phyloP scores from a whole-genome alignment of 2,113 vertebrate genomes.

The Glaucomys volans region DNA sequence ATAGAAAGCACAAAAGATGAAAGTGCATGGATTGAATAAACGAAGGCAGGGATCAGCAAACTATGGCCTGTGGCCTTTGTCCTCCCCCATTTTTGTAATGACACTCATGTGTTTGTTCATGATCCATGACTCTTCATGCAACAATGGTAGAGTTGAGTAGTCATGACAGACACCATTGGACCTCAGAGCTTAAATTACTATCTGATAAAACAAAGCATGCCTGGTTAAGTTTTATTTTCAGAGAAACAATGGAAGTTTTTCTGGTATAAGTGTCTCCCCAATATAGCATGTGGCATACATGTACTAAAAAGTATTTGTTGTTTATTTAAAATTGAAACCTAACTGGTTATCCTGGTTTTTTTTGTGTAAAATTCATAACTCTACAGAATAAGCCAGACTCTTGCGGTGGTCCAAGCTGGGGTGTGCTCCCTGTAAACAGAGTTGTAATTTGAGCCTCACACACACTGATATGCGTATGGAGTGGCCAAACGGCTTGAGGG shows the following conservation, averaged over 20 bases:
- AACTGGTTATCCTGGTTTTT: background rate
- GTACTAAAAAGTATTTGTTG: background rate
- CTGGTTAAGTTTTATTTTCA: background rate
- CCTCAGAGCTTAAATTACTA: background rate
- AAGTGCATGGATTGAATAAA: background rate
- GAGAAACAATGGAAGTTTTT: background rate
- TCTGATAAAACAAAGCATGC: background rate
- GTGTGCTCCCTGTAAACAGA: background rate
- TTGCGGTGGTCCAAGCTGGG: too few species aligned
- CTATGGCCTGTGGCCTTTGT: background rate
- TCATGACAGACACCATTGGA: background rate
- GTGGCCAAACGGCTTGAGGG: background rate
- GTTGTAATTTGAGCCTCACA: background rate
- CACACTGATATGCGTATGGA: background rate
- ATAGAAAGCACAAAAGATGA: background rate
- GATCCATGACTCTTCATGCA: too few species aligned
- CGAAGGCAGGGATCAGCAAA: background rate
- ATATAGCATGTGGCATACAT: background rate
- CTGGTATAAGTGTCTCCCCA: background rate
- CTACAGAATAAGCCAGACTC: background rate
- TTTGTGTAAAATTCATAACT: background rate
- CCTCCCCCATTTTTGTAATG: background rate
- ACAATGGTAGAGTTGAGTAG: background rate
- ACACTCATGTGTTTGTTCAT: background rate
- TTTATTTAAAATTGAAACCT: constrained; percentile 48